Evolutionary conservation across 2,888 invertebrate species (phyloP), one percentile per base, ranked within the genome.

Genomic region (Sphaerophoria rueppellii): DNA sequence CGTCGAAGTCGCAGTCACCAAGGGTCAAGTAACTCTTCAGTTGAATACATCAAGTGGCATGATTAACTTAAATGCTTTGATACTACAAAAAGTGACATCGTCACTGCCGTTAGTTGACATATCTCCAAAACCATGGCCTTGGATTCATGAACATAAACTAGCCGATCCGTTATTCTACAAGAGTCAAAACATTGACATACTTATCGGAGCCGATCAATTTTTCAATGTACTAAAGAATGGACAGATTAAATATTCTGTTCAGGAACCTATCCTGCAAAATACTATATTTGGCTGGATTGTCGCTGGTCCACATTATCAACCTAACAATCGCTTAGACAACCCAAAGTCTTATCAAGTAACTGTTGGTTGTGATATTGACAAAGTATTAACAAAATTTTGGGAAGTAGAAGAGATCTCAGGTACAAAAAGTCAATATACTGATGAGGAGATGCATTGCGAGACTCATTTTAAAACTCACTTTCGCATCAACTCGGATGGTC

Each of bases 381-480:
- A 40, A 37, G 24, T 16, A 12, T n/a, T 67, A 67, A 67, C 16
- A 6, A 67, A 52, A 40, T 67, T 55, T 69, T 69, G 55, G 43
- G 43, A 67, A 24, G 4, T 67, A 54, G 54, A 55, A 55, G 40
- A 37, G 4, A 24, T 43, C 4, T 34, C 69, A 69, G 24, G 12
- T 11, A 37, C 52, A 54, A 55, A 12, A 2, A 24, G 4, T 12
- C 37, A 55, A 24, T 55, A 6, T 6, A 58, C 58, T 16, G 40
- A 60, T 5, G 58, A 60, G 7, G 40, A 60, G 58, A 58, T 37
- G 55, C 54, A 55, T 9, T 69, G 54, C 24, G 69, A 55, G 55
- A 69, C 52, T 55, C 69, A 69, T 9, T 69, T 55, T 54, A 55
- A 69, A 69, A 69, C 69, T 46, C 55, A 69, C 52, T 40, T 69